These are phyloP conservation scores for Kryptopterus vitreolus DNA, from an alignment of 2,797 vertebrate species.

Conservation along the genomic window DNA sequence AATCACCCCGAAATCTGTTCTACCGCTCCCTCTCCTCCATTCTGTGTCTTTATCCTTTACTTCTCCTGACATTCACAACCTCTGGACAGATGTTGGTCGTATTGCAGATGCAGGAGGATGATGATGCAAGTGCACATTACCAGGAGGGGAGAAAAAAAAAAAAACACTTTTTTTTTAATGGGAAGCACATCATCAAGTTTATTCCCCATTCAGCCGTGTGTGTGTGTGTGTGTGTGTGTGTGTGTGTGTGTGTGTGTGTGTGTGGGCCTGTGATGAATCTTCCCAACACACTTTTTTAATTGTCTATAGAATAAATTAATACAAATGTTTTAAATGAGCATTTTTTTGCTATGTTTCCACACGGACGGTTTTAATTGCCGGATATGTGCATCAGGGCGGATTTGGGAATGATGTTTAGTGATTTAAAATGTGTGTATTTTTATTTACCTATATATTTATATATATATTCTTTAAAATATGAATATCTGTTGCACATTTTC, in stretches of 20 bases:
- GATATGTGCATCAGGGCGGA: too few relatives aligned
- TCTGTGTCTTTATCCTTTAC: neutral
- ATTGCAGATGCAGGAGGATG: conserved; percentile 9
- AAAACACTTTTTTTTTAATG: neutral
- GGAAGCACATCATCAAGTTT: neutral
- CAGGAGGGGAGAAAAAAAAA: too few relatives aligned
- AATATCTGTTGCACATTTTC: too few relatives aligned
- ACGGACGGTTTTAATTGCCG: too few relatives aligned
- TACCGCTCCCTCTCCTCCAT: conserved; percentile 7
- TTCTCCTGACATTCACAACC: neutral
- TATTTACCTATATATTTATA: too few relatives aligned
- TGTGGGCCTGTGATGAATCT: neutral
- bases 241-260: neutral
- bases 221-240: neutral
- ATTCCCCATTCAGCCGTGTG: neutral
- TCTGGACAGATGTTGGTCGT: neutral
- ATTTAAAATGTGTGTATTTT: too few relatives aligned
- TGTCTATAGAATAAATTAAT: neutral
- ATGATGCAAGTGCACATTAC: too few relatives aligned
- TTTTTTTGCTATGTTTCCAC: too few relatives aligned
- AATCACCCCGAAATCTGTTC: conserved; percentile 29
- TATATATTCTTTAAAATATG: too few relatives aligned
- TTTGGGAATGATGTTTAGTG: too few relatives aligned
- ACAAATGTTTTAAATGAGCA: too few relatives aligned
- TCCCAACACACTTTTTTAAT: neutral